phyloP scores from a whole-genome alignment of 2,888 invertebrate species.

The Pachydiplax longipennis region DNA sequence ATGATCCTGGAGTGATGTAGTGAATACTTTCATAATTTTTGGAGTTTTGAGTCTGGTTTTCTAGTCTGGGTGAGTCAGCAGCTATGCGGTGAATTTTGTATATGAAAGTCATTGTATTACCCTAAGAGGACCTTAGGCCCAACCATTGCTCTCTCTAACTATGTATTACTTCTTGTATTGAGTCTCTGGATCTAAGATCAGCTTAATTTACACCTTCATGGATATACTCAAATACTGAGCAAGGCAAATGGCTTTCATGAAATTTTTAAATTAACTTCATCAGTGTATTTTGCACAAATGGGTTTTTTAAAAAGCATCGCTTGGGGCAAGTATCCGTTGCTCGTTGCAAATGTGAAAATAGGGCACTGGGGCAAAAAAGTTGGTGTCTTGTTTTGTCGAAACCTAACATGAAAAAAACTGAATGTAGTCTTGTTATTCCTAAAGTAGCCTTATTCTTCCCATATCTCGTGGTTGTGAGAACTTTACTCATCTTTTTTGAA shows the following conservation, averaged over 20 bases:
- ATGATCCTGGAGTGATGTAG: conserved; percentile 41
- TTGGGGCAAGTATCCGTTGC: conserved; percentile 10
- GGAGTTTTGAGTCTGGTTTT: conserved; percentile 40
- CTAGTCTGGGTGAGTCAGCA: conserved; percentile 43
- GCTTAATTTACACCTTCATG: conserved; percentile 23
- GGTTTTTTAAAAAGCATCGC: not conserved
- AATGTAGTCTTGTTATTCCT: conserved; percentile 26
- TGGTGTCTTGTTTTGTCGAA: not conserved
- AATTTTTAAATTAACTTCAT: conserved; percentile 21
- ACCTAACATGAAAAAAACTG: not conserved
- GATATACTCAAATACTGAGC: conserved; percentile 1
- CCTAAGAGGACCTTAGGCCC: conserved; percentile 41
- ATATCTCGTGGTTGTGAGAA: conserved; percentile 42
- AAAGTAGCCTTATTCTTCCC: conserved; percentile 42
- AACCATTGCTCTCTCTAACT: conserved; percentile 32
- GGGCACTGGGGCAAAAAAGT: not conserved
- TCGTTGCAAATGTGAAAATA: conserved; percentile 13
- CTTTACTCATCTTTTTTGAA: conserved; percentile 20
- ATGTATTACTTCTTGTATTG: conserved; percentile 34
- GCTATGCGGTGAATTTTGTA: conserved; percentile 36
- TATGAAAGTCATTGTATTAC: conserved; percentile 36
- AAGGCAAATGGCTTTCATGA: conserved; percentile 24
- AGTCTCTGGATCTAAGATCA: conserved; percentile 42
- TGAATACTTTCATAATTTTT: conserved; percentile 3
- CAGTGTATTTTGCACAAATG: conserved; percentile 21